Conservation (phyloP, 2,797 vertebrate genomes). For the Peromyscus nudipes region DNA sequence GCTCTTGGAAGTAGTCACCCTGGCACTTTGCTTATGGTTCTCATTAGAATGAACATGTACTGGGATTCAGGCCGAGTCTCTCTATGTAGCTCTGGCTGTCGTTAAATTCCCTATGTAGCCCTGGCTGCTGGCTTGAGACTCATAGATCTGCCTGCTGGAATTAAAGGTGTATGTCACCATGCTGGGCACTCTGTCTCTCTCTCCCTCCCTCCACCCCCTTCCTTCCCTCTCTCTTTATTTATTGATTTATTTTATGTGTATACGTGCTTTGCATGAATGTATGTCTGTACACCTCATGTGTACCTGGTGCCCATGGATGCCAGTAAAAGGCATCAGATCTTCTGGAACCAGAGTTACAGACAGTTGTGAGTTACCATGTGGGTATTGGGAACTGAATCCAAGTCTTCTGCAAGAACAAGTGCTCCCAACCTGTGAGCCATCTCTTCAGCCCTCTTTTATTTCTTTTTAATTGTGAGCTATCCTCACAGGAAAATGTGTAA, state of each 20-base stretch:
- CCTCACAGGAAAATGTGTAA: not conserved
- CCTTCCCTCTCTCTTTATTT: not conserved
- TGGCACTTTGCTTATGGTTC: not conserved
- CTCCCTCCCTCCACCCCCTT: too few species aligned
- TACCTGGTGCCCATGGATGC: not conserved
- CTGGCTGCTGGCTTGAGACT: not conserved
- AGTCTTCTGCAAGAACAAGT: not conserved
- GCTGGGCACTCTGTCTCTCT: too few species aligned
- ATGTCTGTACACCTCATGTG: not conserved
- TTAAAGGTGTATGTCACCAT: not conserved
- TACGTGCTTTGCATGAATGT: not conserved
- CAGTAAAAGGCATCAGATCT: not conserved
- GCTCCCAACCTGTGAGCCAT: not conserved
- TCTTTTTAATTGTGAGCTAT: not conserved
- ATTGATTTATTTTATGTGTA: not conserved
- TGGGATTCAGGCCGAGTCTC: not conserved
- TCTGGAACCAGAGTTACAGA: not conserved
- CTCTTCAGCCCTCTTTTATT: not conserved
- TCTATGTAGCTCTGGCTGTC: not conserved
- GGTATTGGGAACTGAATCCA: not conserved
- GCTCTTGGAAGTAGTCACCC: not conserved
- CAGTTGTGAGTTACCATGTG: not conserved
- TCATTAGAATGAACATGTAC: too few species aligned
- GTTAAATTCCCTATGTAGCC: not conserved
- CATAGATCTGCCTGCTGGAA: not conserved